These are phyloP conservation scores for Xenops minutus DNA, from an alignment of 2,797 vertebrate genomes.

Conservation along the genomic window DNA sequence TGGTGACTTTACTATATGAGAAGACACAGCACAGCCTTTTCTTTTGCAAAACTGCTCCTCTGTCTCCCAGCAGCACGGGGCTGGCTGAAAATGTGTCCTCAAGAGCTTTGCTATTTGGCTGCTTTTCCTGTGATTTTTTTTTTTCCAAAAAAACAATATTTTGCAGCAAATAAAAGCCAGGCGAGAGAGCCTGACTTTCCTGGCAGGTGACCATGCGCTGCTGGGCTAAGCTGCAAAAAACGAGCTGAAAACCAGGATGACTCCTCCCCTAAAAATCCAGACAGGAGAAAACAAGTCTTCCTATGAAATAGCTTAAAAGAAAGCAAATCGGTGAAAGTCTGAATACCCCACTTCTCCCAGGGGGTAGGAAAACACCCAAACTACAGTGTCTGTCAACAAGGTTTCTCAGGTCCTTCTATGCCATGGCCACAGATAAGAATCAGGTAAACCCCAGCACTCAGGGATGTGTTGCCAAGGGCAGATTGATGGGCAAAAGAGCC, in stretches of 20 bases:
- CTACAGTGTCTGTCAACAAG: background rate
- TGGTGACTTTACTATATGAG: background rate
- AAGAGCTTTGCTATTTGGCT: background rate
- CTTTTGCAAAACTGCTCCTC: background rate
- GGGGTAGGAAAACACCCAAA: background rate
- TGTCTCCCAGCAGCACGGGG: rapidly evolving
- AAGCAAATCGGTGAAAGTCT: background rate
- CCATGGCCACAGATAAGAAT: background rate
- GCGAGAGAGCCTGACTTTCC: background rate
- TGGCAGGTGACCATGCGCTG: background rate
- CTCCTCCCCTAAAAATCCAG: background rate
- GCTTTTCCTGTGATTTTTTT: background rate
- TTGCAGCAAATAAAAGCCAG: background rate
- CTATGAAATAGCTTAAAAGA: background rate
- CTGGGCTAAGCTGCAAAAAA: background rate
- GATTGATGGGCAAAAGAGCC: background rate
- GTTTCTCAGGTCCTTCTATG: background rate
- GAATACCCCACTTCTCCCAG: background rate
- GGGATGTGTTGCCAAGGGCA: background rate
- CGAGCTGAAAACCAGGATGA: background rate
- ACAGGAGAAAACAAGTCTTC: background rate
- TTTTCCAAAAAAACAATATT: background rate
- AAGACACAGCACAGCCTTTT: background rate
- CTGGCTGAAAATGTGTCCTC: background rate
- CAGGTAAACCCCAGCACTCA: background rate